A percentile compares a stretch with the other conserved stretches of the same genome.
These are phyloP conservation scores for Heterodera schachtii DNA, from an alignment of 1,140 invertebrate genomes.

Conservation along the genomic window DNA sequence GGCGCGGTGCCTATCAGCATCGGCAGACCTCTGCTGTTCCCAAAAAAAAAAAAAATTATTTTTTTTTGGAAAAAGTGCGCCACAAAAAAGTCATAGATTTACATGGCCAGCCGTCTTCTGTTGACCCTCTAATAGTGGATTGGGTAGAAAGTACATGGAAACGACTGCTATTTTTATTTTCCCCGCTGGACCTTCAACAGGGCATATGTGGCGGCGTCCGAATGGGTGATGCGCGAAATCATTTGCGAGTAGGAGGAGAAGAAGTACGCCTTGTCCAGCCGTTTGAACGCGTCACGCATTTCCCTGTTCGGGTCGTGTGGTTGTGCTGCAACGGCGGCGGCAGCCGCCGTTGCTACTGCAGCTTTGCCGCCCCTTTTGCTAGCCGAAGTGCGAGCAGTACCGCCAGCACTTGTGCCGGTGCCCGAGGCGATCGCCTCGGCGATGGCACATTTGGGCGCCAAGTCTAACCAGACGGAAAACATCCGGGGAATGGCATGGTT, in stretches of 20 bases:
- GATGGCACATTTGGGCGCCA: slow-evolving; percentile 17
- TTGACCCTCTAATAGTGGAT: too few relatives aligned
- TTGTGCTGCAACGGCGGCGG: not conserved
- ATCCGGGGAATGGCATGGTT: slow-evolving; percentile 27
- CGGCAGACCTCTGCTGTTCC: too few relatives aligned
- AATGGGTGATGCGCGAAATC: slow-evolving; percentile 31
- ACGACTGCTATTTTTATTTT: too few relatives aligned
- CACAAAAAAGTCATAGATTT: too few relatives aligned
- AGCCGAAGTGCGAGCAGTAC: not conserved
- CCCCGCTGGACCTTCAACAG: slow-evolving; percentile 6
- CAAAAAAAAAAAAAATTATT: too few relatives aligned
- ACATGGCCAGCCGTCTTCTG: too few relatives aligned
- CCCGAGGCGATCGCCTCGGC: not conserved
- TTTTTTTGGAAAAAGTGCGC: too few relatives aligned
- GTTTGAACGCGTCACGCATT: slow-evolving; percentile 21
- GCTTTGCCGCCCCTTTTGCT: not conserved
- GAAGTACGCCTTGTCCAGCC: slow-evolving; percentile 27
- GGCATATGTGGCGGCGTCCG: not conserved
- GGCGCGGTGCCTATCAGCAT: too few relatives aligned
- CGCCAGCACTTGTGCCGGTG: not conserved
- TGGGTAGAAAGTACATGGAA: too few relatives aligned
- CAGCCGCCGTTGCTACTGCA: too few relatives aligned
- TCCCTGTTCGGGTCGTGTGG: slow-evolving; percentile 9
- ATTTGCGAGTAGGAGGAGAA: slow-evolving; percentile 32
- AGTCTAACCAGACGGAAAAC: slow-evolving; percentile 28